A percentile compares a stretch with the other conserved stretches of the same genome.
Conservation (phyloP, 2,888 invertebrate genomes). For the Drosophila vallismaia region DNA sequence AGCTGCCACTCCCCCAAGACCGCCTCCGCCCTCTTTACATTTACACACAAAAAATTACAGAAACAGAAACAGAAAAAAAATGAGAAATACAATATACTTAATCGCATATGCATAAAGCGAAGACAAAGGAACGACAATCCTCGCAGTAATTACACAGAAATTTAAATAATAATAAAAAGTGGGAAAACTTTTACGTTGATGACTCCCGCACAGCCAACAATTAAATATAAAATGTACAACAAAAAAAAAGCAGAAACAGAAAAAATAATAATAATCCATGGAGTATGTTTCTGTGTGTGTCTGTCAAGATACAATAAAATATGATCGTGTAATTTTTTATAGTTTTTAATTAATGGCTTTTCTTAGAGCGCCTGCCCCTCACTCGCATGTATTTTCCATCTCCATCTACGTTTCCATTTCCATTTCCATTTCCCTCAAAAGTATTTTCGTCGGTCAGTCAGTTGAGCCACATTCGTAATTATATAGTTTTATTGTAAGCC, state of each 20-base stretch:
- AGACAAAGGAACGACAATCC: constrained; percentile 57
- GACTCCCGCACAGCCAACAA: constrained; percentile 38
- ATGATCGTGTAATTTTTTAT: constrained; percentile 68
- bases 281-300: constrained; percentile 10
- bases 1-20: constrained; percentile 5
- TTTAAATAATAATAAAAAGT: constrained; percentile 53
- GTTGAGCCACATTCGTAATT: constrained; percentile 46
- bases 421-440: constrained; percentile 10
- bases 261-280: constrained; percentile 53
- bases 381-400: constrained; percentile 24
- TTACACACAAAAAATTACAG: constrained; percentile 15
- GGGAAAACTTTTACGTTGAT: constrained; percentile 47
- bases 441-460: constrained; percentile 43
- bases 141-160: constrained; percentile 50
- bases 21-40: constrained; percentile 1
- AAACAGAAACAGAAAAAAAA: constrained; percentile 34
- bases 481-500: constrained; percentile 42
- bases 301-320: constrained; percentile 41
- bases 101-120: constrained; percentile 52
- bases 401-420: not conserved
- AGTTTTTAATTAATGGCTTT: constrained; percentile 79
- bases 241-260: constrained; percentile 2
- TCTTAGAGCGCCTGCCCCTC: constrained; percentile 31
- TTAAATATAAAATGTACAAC: constrained; percentile 64
- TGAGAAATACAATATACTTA: constrained; percentile 39